Percentiles rank a stretch among this genome's conserved stretches.
These are phyloP conservation scores for Argya squamiceps DNA, from an alignment of 2,797 vertebrate genomes.

Conservation along the genomic window DNA sequence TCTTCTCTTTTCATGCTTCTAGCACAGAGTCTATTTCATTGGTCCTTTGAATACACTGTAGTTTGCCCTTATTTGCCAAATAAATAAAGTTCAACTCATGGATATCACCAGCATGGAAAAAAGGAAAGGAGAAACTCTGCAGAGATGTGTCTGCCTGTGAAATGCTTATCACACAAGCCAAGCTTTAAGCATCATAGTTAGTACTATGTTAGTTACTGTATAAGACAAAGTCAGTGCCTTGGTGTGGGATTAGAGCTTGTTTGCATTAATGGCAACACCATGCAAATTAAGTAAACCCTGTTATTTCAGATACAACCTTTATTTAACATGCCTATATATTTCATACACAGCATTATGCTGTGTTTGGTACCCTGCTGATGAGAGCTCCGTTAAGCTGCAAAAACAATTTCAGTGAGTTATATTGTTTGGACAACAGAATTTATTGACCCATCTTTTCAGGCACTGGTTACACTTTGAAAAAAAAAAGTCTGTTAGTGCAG, in stretches of 20 bases:
- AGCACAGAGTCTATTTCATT: not conserved
- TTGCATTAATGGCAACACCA: not conserved
- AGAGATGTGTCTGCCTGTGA: not conserved
- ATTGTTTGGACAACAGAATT: conserved; percentile 50
- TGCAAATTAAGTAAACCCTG: not conserved
- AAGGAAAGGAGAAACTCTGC: not conserved
- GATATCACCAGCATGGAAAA: not conserved
- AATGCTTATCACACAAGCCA: not conserved
- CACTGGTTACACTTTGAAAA: conserved; percentile 2
- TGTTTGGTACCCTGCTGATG: not conserved
- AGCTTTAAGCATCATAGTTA: not conserved
- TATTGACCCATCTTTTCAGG: conserved; percentile 53
- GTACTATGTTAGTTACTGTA: not conserved
- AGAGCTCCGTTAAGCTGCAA: conserved; percentile 19
- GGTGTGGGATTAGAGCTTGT: not conserved
- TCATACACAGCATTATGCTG: not conserved
- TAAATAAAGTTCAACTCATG: not conserved
- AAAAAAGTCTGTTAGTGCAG: conserved; percentile 9
- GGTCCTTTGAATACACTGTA: not conserved
- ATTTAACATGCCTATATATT: not conserved
- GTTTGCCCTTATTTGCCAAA: not conserved
- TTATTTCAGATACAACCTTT: conserved; percentile 11
- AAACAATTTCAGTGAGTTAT: conserved; percentile 65
- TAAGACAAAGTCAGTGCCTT: not conserved
- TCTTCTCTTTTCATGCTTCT: not conserved